Evolutionary conservation across 1,140 invertebrate genomes (phyloP).

Genomic region (Trachymyrmex septentrionalis): DNA sequence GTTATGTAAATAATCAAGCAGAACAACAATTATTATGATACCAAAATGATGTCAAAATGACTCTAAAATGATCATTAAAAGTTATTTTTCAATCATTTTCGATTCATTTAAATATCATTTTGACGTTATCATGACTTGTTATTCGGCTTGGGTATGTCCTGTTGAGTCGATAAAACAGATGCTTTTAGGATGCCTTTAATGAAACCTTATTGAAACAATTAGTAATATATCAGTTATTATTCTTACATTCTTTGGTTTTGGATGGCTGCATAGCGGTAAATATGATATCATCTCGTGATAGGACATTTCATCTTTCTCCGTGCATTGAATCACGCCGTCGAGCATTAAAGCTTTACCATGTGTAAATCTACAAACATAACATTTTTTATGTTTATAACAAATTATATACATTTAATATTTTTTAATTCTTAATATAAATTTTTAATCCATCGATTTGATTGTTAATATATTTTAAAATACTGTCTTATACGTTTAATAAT

Average conservation of each 20-base stretch:
- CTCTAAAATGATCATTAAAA: too few species aligned
- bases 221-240: background rate
- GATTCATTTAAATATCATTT: too few species aligned
- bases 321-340: constrained; percentile 99
- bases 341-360: constrained; percentile 96
- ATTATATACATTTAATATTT: background rate
- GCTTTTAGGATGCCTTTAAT: too few species aligned
- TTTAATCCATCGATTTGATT: background rate
- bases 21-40: too few species aligned
- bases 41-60: too few species aligned
- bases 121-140: too few species aligned
- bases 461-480: background rate
- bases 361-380: constrained; percentile 87
- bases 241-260: constrained; percentile 94
- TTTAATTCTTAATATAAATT: background rate
- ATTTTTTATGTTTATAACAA: background rate
- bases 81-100: too few species aligned
- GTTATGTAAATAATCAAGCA: background rate
- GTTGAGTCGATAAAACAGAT: too few species aligned
- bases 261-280: constrained; percentile 96
- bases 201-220: too few species aligned
- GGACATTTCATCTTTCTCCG: constrained; percentile 98
- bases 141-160: too few species aligned
- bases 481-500: background rate
- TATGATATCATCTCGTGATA: constrained; percentile 99